Conservation (phyloP, 2,797 vertebrate genomes). For the Orientallactaga sibirica region DNA sequence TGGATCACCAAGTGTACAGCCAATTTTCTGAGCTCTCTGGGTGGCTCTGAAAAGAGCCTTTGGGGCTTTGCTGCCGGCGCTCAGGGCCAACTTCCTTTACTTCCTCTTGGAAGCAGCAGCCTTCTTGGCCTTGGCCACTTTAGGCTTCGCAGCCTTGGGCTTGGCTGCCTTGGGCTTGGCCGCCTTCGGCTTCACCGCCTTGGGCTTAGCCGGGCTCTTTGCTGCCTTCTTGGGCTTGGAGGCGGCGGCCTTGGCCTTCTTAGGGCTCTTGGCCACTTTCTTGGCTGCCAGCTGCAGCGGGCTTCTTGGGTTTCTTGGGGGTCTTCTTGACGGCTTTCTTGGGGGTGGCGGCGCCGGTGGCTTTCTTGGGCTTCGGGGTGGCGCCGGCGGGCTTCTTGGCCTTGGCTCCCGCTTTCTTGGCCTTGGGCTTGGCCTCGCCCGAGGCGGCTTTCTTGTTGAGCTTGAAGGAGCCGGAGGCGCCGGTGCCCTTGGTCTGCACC, state of each 20-base stretch:
- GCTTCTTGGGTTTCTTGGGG: conserved; percentile 70
- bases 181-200: conserved; percentile 56
- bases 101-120: conserved; percentile 84
- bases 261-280: conserved; percentile 78
- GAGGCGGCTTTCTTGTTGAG: conserved; percentile 87
- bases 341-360: too few relatives aligned
- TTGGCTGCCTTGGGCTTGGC: conserved; percentile 67
- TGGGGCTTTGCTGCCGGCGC: conserved; percentile 45
- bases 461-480: conserved; percentile 86
- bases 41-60: conserved; percentile 88
- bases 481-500: conserved; percentile 89
- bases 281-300: neutral
- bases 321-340: conserved; percentile 87
- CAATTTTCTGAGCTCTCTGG: conserved; percentile 4
- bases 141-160: conserved; percentile 62
- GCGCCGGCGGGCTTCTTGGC: conserved; percentile 80
- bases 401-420: conserved; percentile 79
- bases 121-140: conserved; percentile 75
- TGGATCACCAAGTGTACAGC: conserved; percentile 10
- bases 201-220: conserved; percentile 62
- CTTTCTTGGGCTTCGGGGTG: conserved; percentile 82
- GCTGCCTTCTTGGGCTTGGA: conserved; percentile 66
- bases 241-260: conserved; percentile 58
- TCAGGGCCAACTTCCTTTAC: conserved; percentile 56
- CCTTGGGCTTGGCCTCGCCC: conserved; percentile 85